phyloP scores from a whole-genome alignment of 2,113 vertebrate species.

The Perca schrenkii region DNA sequence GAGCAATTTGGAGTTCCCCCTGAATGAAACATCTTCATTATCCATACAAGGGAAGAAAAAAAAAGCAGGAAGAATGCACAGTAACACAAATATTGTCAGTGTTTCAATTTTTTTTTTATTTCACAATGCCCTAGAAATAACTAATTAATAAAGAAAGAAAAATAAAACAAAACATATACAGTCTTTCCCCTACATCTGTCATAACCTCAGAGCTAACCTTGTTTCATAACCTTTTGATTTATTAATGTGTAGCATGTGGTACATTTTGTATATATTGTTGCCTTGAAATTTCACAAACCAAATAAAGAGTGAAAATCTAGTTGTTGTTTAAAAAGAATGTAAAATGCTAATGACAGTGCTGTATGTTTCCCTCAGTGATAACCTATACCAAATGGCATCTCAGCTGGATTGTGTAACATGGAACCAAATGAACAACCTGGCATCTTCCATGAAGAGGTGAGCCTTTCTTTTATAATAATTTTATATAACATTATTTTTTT shows the following conservation, averaged over 20 bases:
- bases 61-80: constrained; percentile 15
- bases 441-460: constrained; percentile 79
- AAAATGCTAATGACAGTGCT: not conserved
- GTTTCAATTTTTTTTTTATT: not conserved
- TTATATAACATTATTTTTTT: not conserved
- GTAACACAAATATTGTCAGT: constrained; percentile 22
- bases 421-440: constrained; percentile 80
- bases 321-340: not conserved
- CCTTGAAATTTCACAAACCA: constrained; percentile 11
- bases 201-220: not conserved
- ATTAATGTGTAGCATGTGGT: not conserved
- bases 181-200: not conserved
- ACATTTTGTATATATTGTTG: not conserved
- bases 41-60: constrained; percentile 38
- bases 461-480: not conserved
- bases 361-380: constrained; percentile 71
- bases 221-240: not conserved
- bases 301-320: not conserved
- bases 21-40: constrained; percentile 55
- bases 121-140: not conserved
- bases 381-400: constrained; percentile 82
- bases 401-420: constrained; percentile 82
- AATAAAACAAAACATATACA: not conserved
- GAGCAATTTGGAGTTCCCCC: constrained; percentile 63
- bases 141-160: constrained; percentile 7